Evolutionary conservation across 2,888 invertebrate species (phyloP).

Genomic region (Hirtodrosophila alboralis): DNA sequence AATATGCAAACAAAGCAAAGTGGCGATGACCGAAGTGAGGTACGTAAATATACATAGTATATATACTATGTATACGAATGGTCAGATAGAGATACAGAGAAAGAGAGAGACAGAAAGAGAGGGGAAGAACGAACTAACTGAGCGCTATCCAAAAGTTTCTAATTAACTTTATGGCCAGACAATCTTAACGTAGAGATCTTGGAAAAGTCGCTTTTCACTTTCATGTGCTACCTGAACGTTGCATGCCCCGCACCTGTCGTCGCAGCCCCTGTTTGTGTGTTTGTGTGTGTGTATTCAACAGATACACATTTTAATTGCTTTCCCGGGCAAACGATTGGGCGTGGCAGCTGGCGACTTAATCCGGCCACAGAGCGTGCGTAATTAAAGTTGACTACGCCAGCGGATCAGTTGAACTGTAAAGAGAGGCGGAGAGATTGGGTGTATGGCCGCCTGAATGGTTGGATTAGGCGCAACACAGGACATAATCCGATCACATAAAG

Average conservation of each 20-base stretch:
- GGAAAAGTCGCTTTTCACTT: constrained; percentile 59
- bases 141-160: constrained; percentile 49
- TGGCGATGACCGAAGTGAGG: constrained; percentile 34
- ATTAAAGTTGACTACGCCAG: constrained; percentile 68
- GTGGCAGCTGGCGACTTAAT: constrained; percentile 55
- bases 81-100: background rate
- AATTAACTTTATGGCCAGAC: constrained; percentile 67
- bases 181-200: constrained; percentile 61
- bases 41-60: constrained; percentile 1
- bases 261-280: too few species aligned
- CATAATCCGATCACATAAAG: constrained; percentile 79
- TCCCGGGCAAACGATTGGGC: constrained; percentile 48
- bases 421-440: constrained; percentile 7
- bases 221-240: constrained; percentile 27
- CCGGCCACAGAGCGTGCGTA: constrained; percentile 61
- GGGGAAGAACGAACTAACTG: constrained; percentile 12
- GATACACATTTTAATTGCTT: constrained; percentile 75
- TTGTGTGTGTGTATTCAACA: constrained; percentile 26
- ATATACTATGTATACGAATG: constrained; percentile 1
- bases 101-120: background rate
- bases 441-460: constrained; percentile 7
- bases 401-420: constrained; percentile 59
- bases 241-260: too few species aligned
- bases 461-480: constrained; percentile 71
- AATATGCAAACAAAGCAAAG: constrained; percentile 74